phyloP scores from a whole-genome alignment of 2,113 vertebrate species.

The Oreotrochilus melanogaster region DNA sequence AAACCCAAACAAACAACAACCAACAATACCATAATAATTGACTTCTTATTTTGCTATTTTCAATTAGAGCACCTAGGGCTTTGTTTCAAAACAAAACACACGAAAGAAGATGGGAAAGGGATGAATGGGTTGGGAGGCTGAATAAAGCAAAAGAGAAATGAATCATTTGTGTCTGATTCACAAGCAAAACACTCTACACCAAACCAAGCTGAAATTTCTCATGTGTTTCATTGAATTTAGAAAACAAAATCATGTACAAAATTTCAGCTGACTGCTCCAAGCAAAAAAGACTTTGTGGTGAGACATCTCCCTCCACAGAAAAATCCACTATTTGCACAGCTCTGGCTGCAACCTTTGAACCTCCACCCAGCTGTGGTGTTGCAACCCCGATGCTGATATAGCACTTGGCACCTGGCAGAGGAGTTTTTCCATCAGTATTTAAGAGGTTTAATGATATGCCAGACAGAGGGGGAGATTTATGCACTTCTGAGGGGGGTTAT shows the following conservation, averaged over 20 bases:
- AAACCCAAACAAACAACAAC: too few species aligned
- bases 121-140: background rate
- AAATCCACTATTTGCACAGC: background rate
- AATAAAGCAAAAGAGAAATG: background rate
- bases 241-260: background rate
- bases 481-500: background rate
- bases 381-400: background rate
- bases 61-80: accelerated
- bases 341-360: background rate
- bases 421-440: background rate
- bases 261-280: background rate
- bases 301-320: accelerated
- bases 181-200: background rate
- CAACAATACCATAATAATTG: accelerated
- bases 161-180: background rate
- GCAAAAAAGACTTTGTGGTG: background rate
- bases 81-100: background rate
- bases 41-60: background rate
- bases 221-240: background rate
- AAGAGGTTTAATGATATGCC: background rate
- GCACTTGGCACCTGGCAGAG: background rate
- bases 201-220: background rate
- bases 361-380: background rate
- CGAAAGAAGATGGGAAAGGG: background rate
- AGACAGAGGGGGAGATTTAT: slow-evolving; percentile 35